Percentiles rank a stretch among this genome's conserved stretches.
These are phyloP conservation scores for Melanargia galathea DNA, from an alignment of 2,888 invertebrate species.

Conservation along the genomic window DNA sequence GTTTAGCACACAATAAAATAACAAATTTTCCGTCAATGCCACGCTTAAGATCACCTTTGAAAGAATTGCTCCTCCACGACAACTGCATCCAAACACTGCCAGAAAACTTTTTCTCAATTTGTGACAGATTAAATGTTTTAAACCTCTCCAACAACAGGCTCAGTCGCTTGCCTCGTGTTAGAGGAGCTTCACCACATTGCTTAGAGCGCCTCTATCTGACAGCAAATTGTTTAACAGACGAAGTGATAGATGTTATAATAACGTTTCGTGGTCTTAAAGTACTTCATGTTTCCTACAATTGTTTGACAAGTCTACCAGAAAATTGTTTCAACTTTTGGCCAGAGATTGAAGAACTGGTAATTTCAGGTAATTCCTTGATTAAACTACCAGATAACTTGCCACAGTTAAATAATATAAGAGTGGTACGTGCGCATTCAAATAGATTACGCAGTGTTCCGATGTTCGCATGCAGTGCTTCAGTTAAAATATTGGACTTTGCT, in stretches of 20 bases:
- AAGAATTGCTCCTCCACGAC: conserved; percentile 88
- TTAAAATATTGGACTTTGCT: conserved; percentile 91
- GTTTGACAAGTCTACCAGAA: conserved; percentile 87
- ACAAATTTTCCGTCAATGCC: conserved; percentile 88
- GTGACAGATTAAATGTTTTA: conserved; percentile 84
- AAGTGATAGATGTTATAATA: conserved; percentile 84
- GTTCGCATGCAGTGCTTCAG: conserved; percentile 87
- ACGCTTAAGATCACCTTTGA: conserved; percentile 83
- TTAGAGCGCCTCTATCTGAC: conserved; percentile 88
- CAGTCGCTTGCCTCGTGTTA: conserved; percentile 85
- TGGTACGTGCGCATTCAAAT: conserved; percentile 92
- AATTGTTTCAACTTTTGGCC: conserved; percentile 89
- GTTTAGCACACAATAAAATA: conserved; percentile 90
- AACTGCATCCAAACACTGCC: conserved; percentile 89
- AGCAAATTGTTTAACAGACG: conserved; percentile 89
- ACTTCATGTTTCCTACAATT: conserved; percentile 90
- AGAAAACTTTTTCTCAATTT: conserved; percentile 87
- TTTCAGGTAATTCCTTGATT: conserved; percentile 91
- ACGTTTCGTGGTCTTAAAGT: conserved; percentile 85
- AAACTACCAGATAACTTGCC: conserved; percentile 89
- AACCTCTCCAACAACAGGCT: conserved; percentile 91
- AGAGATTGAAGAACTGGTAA: conserved; percentile 89
- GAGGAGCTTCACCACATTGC: conserved; percentile 82
- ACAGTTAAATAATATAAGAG: conserved; percentile 85
- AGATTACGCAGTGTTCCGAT: conserved; percentile 88